Evolutionary conservation across 2,888 invertebrate genomes (phyloP), one percentile per base, ranked within the genome.

Genomic region (Apodemia hepburni): DNA sequence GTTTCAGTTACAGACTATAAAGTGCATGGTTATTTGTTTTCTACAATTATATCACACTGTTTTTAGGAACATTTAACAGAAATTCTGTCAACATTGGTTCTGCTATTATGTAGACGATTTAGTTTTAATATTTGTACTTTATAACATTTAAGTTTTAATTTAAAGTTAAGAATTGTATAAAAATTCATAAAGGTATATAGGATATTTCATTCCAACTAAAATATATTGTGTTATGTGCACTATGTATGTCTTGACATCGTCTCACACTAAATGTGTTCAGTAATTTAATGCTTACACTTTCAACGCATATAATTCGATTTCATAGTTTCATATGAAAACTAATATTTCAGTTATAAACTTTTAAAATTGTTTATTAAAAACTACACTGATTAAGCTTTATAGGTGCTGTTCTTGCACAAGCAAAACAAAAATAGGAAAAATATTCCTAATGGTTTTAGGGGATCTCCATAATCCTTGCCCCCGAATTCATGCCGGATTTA

Each of bases 1-100:
- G 85, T 80, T 84, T 82, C 76, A 78, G 78, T 82, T 80, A 81
- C 75, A 75, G 75, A 84, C 85, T 77, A 75, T 81, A 75, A 76
- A 80, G 82, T 84, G 81, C 80, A 82, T 67, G 75, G 74, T 79
- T 76, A 79, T 85, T 83, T 85, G 45, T 84, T 54, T 15, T 54
- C 54, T 71, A 78, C 71, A 73, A 78, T 82, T 80, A 70, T 80
- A 79, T 74, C 74, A 75, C 73, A 78, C 71, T 74, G 73, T 74
- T 73, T 77, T 72, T 74, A 80, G 54, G 54, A 72, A 70, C 77
- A 77, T 75, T 79, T 73, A 78, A 78, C 72, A 74, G 74, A 77
- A 70, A 74, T 75, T 70, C 69, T 71, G 49, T 69, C 77, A 73
- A 74, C 73, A 77, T 68, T 77, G 73, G 77, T 76, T 75, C 71